Percentiles rank a stretch among this genome's conserved stretches.
Conservation (phyloP, 2,888 invertebrate genomes). For the Cheilosia grossa region DNA sequence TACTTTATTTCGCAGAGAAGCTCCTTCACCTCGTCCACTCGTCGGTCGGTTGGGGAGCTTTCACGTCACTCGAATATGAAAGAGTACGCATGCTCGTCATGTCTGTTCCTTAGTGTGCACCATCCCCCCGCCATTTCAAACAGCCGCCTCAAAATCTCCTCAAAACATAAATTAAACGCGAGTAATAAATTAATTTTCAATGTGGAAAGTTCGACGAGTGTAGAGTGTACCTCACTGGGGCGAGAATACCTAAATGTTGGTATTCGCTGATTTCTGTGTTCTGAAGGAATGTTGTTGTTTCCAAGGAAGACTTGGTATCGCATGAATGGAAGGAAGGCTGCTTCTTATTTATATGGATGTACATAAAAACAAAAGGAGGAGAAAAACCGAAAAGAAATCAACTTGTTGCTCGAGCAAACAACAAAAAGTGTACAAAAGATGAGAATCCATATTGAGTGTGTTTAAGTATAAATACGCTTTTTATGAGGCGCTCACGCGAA, state of each 20-base stretch:
- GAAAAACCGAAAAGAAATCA: constrained; percentile 17
- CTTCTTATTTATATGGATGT: constrained; percentile 8
- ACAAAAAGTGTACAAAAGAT: constrained; percentile 12
- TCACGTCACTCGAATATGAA: constrained; percentile 44
- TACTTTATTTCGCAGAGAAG: constrained; percentile 59
- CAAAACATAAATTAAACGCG: constrained; percentile 20
- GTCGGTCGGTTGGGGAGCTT: constrained; percentile 62
- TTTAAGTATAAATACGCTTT: constrained; percentile 6
- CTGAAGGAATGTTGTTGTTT: background rate
- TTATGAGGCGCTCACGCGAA: background rate
- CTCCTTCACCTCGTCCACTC: constrained; percentile 49
- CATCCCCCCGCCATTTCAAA: constrained; percentile 4
- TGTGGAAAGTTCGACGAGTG: constrained; percentile 9
- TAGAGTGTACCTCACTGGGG: no score
- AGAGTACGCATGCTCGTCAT: constrained; percentile 65
- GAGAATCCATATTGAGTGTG: constrained; percentile 17
- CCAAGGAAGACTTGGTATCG: background rate
- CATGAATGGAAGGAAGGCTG: constrained; percentile 22
- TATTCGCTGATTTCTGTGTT: background rate
- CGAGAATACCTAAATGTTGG: no score
- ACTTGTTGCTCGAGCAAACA: constrained; percentile 35
- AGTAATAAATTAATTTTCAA: constrained; percentile 32
- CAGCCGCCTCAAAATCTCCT: constrained; percentile 27
- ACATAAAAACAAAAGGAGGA: background rate
- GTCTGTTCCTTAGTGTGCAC: constrained; percentile 31